Evolutionary conservation across 2,888 invertebrate genomes (phyloP), one percentile per base, ranked within the genome.

Genomic region (Drosophila phalerata): DNA sequence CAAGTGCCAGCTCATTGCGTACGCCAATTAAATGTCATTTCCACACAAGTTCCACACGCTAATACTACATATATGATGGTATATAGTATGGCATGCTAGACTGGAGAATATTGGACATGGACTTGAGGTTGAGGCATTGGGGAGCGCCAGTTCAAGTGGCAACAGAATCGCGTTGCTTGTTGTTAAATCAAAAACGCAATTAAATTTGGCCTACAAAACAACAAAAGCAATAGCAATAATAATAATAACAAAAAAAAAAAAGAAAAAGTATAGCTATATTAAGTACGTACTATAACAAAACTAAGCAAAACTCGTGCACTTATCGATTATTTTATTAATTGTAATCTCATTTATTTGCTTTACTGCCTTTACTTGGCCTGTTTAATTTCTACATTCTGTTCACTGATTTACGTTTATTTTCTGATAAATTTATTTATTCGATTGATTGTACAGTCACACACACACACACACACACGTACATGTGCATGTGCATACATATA

Each of bases 251-350:
- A 22, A 5, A 42, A 22, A 4, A 22, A 22, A 5, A 22, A 43
- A 11, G 22, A n/a, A n/a, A 43, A 17, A 19, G 30, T 49, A 34
- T 34, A 25, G 15, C 25, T 38, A 52, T 30, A 55, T 28, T 48
- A 48, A 48, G 32, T 34, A 34, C 34, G 40, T 34, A 34, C 42
- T 30, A 48, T 4, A 48, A 49, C 38, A 67, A 49, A 55, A 56
- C 37, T 30, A 42, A 51, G 55, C 38, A 60, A 6, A 67, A 32
- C 60, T 43, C 53, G 48, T 47, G 55, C 85, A 86, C 85, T 86
- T 86, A 85, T 86, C 81, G 89, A 87, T 84, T 85, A 81, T 87
- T 89, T 85, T 85, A 85, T 84, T 89, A 85, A 87, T 79, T 85
- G 85, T 87, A 85, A 85, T 89, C 85, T 87, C 81, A 79, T 84